These are phyloP conservation scores for Stegana nigrithorax DNA, from an alignment of 2,888 invertebrate genomes.

Conservation along the genomic window DNA sequence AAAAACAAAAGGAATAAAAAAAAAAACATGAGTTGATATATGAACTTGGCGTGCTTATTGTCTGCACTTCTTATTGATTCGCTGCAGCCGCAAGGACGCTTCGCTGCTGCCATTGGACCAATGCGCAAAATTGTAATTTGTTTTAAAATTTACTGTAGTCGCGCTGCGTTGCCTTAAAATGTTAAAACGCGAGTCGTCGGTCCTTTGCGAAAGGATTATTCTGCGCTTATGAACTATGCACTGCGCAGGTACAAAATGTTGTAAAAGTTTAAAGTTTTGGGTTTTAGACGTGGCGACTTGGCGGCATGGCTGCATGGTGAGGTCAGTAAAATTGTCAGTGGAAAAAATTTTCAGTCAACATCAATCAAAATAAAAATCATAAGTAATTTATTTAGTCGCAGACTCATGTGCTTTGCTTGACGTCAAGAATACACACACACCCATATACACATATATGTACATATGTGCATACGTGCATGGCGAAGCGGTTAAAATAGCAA, in stretches of 20 bases:
- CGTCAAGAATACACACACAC: too few species aligned
- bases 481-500: neutral
- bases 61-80: constrained; percentile 48
- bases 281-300: too few species aligned
- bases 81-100: constrained; percentile 10
- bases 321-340: too few species aligned
- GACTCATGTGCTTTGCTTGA: too few species aligned
- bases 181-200: neutral
- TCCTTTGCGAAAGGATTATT: too few species aligned
- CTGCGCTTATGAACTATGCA: too few species aligned
- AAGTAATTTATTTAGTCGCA: constrained; percentile 43
- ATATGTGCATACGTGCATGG: neutral
- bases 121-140: neutral
- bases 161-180: neutral
- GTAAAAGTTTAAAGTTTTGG: too few species aligned
- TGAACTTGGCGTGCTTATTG: constrained; percentile 53
- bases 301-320: too few species aligned
- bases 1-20: neutral
- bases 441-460: too few species aligned
- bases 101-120: too few species aligned
- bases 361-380: constrained; percentile 50
- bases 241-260: too few species aligned
- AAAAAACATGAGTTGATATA: constrained; percentile 43
- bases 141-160: neutral
- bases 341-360: too few species aligned